phyloP scores from a whole-genome alignment of 2,888 invertebrate species.

The Oligia latruncula region DNA sequence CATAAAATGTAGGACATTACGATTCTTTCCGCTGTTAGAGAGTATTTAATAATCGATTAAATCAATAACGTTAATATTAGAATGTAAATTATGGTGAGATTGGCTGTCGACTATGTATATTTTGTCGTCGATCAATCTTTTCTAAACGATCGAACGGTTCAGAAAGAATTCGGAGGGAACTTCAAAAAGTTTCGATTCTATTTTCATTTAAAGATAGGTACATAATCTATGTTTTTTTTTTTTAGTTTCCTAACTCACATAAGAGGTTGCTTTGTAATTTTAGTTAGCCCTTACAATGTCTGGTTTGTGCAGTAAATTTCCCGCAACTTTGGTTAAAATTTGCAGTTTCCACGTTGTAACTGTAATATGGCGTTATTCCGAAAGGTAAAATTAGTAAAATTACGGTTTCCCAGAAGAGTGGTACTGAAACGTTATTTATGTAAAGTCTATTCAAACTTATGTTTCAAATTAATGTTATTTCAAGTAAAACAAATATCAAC shows the following conservation, averaged over 20 bases:
- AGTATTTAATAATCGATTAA: conserved; percentile 63
- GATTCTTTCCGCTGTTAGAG: conserved; percentile 47
- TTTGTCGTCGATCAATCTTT: conserved; percentile 30
- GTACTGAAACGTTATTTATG: neutral
- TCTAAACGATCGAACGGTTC: neutral
- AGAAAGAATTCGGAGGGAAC: neutral
- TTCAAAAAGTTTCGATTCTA: neutral
- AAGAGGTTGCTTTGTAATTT: neutral
- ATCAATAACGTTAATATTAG: conserved; percentile 51
- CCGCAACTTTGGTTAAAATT: neutral
- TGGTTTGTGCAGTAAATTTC: neutral
- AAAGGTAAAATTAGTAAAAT: neutral
- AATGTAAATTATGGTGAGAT: conserved; percentile 35
- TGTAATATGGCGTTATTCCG: neutral
- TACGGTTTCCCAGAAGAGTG: neutral
- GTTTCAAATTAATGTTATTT: no score
- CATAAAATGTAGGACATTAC: conserved; percentile 61
- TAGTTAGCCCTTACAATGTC: no score
- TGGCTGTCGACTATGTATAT: conserved; percentile 22
- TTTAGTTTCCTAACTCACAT: fast-evolving
- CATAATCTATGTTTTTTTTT: no score
- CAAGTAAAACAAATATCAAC: no score
- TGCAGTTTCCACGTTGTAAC: neutral
- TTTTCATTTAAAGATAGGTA: neutral
- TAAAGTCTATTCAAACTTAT: no score